Evolutionary conservation across 2,113 vertebrate species (phyloP).

Genomic region (Pseudonaja textilis): DNA sequence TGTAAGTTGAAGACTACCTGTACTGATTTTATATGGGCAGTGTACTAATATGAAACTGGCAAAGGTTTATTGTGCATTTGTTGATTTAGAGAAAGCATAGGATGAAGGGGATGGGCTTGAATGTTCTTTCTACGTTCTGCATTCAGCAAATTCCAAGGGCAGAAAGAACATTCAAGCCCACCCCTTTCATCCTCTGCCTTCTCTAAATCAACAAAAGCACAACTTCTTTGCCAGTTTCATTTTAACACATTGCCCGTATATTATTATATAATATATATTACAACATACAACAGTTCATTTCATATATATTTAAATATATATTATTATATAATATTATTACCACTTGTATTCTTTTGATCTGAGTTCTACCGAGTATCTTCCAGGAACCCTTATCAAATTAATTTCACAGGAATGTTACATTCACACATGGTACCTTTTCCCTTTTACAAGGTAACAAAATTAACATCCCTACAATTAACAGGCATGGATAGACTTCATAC

Average conservation of each 20-base stretch:
- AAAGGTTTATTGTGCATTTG: neutral
- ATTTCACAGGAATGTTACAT: neutral
- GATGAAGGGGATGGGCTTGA: neutral
- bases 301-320: too few species aligned
- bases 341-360: neutral
- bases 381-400: neutral
- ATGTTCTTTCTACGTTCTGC: neutral
- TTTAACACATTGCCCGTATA: neutral
- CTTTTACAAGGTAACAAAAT: neutral
- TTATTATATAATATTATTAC: too few species aligned
- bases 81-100: neutral
- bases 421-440: neutral
- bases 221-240: neutral
- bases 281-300: too few species aligned
- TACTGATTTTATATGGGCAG: neutral
- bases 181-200: neutral
- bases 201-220: neutral
- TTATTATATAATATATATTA: too few species aligned
- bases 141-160: too few species aligned
- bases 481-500: neutral
- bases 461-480: neutral
- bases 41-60: neutral
- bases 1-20: too few species aligned
- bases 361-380: neutral
- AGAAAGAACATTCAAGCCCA: neutral